Evolutionary conservation across 2,113 vertebrate species (phyloP).

Genomic region (Macrotus californicus): DNA sequence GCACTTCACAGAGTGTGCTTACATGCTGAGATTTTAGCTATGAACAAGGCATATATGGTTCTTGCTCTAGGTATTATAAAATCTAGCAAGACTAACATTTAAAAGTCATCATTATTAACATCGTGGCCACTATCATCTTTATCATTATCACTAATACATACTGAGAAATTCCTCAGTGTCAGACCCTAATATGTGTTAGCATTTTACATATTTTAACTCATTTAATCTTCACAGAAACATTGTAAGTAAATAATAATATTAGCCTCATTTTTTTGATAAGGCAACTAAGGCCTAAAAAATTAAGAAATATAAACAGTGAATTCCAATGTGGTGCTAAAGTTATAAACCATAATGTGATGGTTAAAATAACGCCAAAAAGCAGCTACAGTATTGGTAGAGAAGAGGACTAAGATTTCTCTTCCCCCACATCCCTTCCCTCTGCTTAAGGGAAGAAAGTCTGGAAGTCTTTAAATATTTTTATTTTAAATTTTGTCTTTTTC

Average conservation of each 20-base stretch:
- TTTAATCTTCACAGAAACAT: not conserved
- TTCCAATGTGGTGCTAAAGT: not conserved
- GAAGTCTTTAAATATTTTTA: slow-evolving; percentile 35
- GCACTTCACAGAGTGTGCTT: not conserved
- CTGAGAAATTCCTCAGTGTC: not conserved
- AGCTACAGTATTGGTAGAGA: not conserved
- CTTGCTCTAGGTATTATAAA: not conserved
- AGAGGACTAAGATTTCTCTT: not conserved
- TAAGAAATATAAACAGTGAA: not conserved
- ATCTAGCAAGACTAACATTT: not conserved
- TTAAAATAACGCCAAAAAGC: not conserved
- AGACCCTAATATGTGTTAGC: not conserved
- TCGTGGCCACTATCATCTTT: not conserved
- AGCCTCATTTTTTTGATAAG: not conserved
- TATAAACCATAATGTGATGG: not conserved
- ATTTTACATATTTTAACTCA: not conserved
- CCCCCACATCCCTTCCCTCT: not conserved
- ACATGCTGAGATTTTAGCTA: not conserved
- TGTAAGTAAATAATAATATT: not conserved
- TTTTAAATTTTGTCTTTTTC: slow-evolving; percentile 35
- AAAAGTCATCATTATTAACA: not conserved
- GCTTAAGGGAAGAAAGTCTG: not conserved
- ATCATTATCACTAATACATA: not conserved
- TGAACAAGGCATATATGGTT: not conserved
- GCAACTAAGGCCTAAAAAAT: not conserved